Percentiles rank a stretch among this genome's conserved stretches.
Evolutionary conservation across 2,888 invertebrate genomes (phyloP).

Genomic region (Eucera pruinosa): DNA sequence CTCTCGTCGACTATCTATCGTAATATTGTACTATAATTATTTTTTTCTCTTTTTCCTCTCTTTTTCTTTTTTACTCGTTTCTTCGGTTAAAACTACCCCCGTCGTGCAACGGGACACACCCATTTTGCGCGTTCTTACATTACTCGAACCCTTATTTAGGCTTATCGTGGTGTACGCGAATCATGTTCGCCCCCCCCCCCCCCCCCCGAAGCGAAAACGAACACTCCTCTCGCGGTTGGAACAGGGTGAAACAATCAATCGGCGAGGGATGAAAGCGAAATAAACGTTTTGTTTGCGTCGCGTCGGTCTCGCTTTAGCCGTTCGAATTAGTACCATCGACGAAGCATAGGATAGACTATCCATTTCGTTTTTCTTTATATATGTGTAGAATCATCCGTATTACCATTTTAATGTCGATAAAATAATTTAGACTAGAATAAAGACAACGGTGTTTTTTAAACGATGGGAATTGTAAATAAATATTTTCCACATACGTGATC

Average conservation of each 20-base stretch:
- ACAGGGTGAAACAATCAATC: constrained; percentile 26
- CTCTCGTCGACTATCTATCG: constrained; percentile 50
- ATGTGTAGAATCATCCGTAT: too few relatives aligned
- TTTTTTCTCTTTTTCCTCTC: neutral
- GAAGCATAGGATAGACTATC: too few relatives aligned
- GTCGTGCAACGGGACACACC: constrained; percentile 40
- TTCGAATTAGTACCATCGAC: neutral
- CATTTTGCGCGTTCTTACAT: constrained; percentile 33
- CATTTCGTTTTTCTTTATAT: too few relatives aligned
- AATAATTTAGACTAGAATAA: too few relatives aligned
- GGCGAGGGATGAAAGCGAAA: constrained; percentile 14
- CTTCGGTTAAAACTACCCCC: constrained; percentile 53
- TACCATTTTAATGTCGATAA: too few relatives aligned
- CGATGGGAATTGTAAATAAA: too few relatives aligned
- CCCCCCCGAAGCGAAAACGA: constrained; percentile 17
- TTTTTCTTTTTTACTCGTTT: neutral
- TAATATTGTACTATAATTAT: constrained; percentile 61
- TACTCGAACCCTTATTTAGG: constrained; percentile 57
- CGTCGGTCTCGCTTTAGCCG: neutral
- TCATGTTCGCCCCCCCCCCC: constrained; percentile 13
- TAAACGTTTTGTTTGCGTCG: constrained; percentile 26
- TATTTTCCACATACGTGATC: too few relatives aligned
- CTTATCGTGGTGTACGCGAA: constrained; percentile 33
- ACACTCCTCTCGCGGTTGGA: constrained; percentile 16
- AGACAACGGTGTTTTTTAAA: too few relatives aligned